Evolutionary conservation across 1,140 invertebrate genomes (phyloP).

Genomic region (Penaeus chinensis): DNA sequence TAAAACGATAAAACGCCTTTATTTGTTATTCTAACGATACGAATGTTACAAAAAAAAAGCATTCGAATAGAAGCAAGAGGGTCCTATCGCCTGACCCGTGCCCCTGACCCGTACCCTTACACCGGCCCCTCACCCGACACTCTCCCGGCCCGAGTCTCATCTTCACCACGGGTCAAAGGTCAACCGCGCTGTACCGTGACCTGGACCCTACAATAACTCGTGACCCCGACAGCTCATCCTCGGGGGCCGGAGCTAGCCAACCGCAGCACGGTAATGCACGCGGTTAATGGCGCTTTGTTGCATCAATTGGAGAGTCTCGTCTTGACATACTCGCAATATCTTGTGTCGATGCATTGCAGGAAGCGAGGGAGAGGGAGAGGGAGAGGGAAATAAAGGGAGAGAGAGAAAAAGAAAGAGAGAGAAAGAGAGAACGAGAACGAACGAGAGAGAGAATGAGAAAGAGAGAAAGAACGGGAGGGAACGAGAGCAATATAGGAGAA

Average conservation of each 20-base stretch:
- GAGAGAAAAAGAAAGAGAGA: not conserved
- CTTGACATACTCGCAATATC: no score
- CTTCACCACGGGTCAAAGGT: not conserved
- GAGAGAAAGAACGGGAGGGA: not conserved
- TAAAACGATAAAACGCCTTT: no score
- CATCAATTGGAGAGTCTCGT: no score
- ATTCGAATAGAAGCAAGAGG: no score
- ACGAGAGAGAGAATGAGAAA: not conserved
- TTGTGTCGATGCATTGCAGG: not conserved
- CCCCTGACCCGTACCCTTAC: not conserved
- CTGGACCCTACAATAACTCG: not conserved
- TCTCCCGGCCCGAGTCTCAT: not conserved
- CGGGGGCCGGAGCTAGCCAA: not conserved
- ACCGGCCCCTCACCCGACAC: not conserved
- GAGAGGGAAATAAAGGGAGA: not conserved
- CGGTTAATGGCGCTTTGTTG: no score
- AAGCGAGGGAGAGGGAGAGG: not conserved
- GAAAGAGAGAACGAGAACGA: not conserved
- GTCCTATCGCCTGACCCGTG: no score
- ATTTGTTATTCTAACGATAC: no score
- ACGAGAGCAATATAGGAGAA: not conserved
- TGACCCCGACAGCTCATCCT: conserved; percentile 6
- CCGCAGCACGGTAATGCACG: no score
- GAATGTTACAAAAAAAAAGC: no score
- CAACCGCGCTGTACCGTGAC: conserved; percentile 1